Percentiles rank a stretch among this genome's conserved stretches.
phyloP scores from a whole-genome alignment of 2,113 vertebrate species.

The Dromiciops gliroides region DNA sequence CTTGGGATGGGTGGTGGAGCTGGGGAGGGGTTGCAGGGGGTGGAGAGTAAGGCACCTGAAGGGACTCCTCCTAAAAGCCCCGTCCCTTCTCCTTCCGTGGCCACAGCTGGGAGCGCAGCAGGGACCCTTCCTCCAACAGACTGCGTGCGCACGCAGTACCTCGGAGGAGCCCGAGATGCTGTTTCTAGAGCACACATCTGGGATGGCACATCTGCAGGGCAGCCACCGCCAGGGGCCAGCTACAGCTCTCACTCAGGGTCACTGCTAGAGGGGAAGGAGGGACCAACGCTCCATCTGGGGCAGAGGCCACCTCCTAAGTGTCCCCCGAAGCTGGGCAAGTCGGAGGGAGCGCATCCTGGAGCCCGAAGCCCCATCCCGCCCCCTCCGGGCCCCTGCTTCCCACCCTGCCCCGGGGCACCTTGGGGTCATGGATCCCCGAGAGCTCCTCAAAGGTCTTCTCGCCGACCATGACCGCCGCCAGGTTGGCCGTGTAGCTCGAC shows the following conservation, averaged over 20 bases:
- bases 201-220: too few species aligned
- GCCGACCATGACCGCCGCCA: conserved; percentile 97
- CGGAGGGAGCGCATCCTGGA: too few species aligned
- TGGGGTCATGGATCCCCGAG: conserved; percentile 95
- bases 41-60: neutral
- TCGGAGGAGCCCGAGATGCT: too few species aligned
- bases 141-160: too few species aligned
- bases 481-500: conserved; percentile 97
- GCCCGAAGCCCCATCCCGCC: neutral
- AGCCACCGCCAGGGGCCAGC: too few species aligned
- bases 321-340: neutral
- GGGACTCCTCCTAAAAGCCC: neutral
- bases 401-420: conserved; percentile 83
- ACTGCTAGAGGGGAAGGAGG: too few species aligned
- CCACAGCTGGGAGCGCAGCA: too few species aligned
- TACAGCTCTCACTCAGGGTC: too few species aligned
- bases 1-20: conserved; percentile 93
- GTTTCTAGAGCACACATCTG: too few species aligned
- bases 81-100: neutral
- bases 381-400: neutral
- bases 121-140: neutral
- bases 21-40: conserved; percentile 61
- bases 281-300: neutral
- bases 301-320: neutral
- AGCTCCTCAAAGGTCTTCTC: conserved; percentile 97